Conservation (phyloP, 2,113 vertebrate species). For the Okapia johnstoni region DNA sequence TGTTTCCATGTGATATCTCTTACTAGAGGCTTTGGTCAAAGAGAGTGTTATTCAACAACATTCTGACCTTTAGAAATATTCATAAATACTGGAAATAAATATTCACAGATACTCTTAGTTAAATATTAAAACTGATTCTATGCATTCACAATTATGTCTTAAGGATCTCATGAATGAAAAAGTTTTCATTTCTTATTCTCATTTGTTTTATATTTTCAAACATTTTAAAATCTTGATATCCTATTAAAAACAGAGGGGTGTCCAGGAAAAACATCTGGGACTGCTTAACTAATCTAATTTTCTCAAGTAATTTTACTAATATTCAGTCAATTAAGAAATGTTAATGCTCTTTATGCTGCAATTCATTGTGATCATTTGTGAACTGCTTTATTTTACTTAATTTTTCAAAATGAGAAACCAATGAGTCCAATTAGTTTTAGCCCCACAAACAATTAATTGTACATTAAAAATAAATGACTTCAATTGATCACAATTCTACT, state of each 20-base stretch:
- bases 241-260: slow-evolving; percentile 26
- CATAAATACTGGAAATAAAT: neutral
- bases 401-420: slow-evolving; percentile 37
- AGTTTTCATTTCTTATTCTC: slow-evolving; percentile 32
- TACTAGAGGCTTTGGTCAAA: neutral
- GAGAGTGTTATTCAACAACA: slow-evolving; percentile 10
- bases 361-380: slow-evolving; percentile 43
- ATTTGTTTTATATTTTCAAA: slow-evolving; percentile 48
- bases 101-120: neutral
- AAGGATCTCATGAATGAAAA: neutral
- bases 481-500: slow-evolving; percentile 34
- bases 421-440: slow-evolving; percentile 62
- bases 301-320: slow-evolving; percentile 68
- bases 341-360: slow-evolving; percentile 33
- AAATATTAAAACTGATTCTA: neutral
- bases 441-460: slow-evolving; percentile 53
- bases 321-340: slow-evolving; percentile 57
- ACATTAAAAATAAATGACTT: slow-evolving; percentile 57
- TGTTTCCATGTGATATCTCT: neutral
- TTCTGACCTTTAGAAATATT: slow-evolving; percentile 47
- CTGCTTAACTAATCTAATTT: slow-evolving; percentile 59
- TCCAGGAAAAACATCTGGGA: slow-evolving; percentile 46
- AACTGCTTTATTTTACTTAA: slow-evolving; percentile 28
- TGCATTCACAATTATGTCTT: slow-evolving; percentile 5
- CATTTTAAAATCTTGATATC: slow-evolving; percentile 49